Conservation (phyloP, 1,140 invertebrate species). For the Heliconius nattereri region DNA sequence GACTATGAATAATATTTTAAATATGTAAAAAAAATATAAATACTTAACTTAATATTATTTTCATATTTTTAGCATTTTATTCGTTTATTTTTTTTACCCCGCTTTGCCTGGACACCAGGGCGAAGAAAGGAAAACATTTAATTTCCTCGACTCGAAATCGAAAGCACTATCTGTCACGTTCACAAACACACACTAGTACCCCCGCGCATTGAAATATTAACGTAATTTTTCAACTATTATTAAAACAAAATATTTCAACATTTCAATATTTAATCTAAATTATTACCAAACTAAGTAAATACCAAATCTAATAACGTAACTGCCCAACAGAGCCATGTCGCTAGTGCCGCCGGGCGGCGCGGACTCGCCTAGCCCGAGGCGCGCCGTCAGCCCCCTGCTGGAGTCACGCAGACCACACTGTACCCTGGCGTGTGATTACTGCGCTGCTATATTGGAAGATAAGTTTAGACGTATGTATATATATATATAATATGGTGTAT, state of each 20-base stretch:
- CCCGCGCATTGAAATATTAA: no score
- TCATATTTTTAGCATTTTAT: no score
- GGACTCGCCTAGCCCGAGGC: conserved; percentile 82
- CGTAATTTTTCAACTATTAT: no score
- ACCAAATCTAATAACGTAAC: neutral
- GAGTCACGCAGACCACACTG: conserved; percentile 87
- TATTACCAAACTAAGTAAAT: neutral
- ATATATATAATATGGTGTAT: neutral
- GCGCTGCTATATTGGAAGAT: conserved; percentile 85
- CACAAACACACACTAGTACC: no score
- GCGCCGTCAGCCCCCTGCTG: conserved; percentile 85
- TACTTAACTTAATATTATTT: no score
- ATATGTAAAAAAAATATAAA: no score
- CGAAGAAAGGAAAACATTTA: no score
- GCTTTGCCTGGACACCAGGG: no score
- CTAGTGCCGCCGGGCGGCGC: conserved; percentile 76
- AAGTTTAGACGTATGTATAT: conserved; percentile 83
- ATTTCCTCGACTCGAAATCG: no score
- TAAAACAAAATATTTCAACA: neutral
- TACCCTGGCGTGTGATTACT: conserved; percentile 87
- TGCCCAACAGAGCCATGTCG: conserved; percentile 69
- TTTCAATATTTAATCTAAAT: neutral
- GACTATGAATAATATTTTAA: no score
- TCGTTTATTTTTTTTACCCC: no score
- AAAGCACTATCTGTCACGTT: no score